Evolutionary conservation across 64 coral and sea anemone species (phyloP).

Genomic region (Actinia tenebrosa): DNA sequence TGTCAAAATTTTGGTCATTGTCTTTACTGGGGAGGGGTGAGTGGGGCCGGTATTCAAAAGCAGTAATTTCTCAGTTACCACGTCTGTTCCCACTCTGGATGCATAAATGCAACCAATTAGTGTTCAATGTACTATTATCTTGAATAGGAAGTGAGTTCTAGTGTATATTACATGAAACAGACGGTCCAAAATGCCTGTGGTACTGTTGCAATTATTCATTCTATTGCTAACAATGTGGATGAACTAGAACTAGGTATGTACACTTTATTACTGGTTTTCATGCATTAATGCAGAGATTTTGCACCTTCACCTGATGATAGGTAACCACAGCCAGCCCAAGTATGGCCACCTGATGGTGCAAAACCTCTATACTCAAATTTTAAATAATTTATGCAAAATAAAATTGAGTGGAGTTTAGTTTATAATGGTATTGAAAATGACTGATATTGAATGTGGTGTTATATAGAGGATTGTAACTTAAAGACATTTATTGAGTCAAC

Average conservation of each 20-base stretch:
- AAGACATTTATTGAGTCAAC: constrained; percentile 87
- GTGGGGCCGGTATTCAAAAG: too few species aligned
- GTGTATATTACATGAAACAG: constrained; percentile 93
- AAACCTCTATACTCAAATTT: too few species aligned
- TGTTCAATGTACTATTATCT: neutral
- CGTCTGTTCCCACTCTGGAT: neutral
- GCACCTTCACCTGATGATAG: too few species aligned
- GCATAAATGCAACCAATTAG: neutral
- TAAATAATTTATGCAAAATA: too few species aligned
- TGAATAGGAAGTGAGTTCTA: constrained; percentile 72
- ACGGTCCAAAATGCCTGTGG: constrained; percentile 96
- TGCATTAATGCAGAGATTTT: too few species aligned
- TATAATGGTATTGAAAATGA: too few species aligned
- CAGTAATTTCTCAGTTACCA: neutral
- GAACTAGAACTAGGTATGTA: constrained; percentile 66
- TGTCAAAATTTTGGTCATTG: too few species aligned
- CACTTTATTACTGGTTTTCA: neutral
- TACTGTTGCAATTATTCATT: constrained; percentile 92
- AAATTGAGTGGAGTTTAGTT: too few species aligned
- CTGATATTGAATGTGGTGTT: neutral
- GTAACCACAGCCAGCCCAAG: too few species aligned
- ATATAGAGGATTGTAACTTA: constrained; percentile 70
- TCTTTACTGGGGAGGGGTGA: too few species aligned
- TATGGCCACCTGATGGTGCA: too few species aligned
- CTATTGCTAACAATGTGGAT: constrained; percentile 86